Evolutionary conservation across 2,888 invertebrate species (phyloP).

Genomic region (Dicyrtomina minuta): DNA sequence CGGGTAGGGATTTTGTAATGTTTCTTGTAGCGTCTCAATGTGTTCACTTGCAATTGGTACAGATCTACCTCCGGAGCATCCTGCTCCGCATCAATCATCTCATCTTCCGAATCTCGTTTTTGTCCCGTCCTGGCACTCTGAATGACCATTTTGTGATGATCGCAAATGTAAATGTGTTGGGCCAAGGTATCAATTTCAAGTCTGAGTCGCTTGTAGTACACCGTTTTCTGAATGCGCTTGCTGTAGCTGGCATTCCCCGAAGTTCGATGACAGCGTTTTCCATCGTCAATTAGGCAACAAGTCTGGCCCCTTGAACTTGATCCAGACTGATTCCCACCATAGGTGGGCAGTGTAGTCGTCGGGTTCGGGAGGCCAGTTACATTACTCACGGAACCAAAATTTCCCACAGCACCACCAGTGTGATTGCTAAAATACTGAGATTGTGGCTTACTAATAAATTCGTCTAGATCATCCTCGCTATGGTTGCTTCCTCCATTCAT

Average conservation of each 20-base stretch:
- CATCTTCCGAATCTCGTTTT: conserved; percentile 90
- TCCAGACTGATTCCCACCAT: conserved; percentile 28
- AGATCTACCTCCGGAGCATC: conserved; percentile 89
- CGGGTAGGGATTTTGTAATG: conserved; percentile 89
- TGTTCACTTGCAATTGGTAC: conserved; percentile 88
- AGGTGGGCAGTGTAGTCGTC: background rate
- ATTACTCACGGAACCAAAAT: conserved; percentile 6
- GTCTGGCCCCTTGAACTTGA: conserved; percentile 62
- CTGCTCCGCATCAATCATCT: conserved; percentile 88
- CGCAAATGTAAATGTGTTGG: conserved; percentile 93
- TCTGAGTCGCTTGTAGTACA: conserved; percentile 84
- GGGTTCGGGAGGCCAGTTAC: conserved; percentile 7
- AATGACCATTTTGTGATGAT: conserved; percentile 92
- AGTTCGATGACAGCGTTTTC: conserved; percentile 78
- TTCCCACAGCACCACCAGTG: conserved; percentile 5
- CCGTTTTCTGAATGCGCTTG: conserved; percentile 94
- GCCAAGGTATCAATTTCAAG: conserved; percentile 84
- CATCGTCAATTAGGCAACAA: conserved; percentile 89
- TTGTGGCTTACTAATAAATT: conserved; percentile 36
- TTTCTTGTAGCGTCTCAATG: conserved; percentile 87
- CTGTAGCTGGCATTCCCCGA: conserved; percentile 96
- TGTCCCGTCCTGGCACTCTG: conserved; percentile 90
- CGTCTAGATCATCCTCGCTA: conserved; percentile 52
- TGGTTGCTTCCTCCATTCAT: conserved; percentile 50
- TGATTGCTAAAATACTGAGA: conserved; percentile 24